Base-by-base conservation (phyloP, 2,113 vertebrate species). In the Xenopus tropicalis region DNA sequence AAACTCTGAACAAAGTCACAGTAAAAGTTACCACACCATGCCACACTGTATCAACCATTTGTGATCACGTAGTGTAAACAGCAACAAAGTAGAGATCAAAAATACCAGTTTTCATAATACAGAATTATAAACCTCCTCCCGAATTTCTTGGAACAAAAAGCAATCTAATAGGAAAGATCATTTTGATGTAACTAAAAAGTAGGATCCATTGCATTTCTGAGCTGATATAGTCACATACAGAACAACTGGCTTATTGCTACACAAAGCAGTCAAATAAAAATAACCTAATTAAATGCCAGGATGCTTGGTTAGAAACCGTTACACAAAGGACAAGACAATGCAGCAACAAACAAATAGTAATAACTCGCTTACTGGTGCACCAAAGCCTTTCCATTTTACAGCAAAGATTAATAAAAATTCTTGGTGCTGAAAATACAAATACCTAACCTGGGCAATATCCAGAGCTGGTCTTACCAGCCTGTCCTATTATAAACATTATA, bases 1-100 rank as follows among this genome's bases (percentile, higher is more conserved):
- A 54, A 76, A 67, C 63, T 59, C 44, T 58, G 29, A 62, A 69
- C 61, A 54, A 62, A 23, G 56, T 51, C 58, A 76, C 73, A 62
- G 29, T 56, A 52, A 76, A 58, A 56, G 56, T 69, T 63, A 76
- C 57, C 57, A 59, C 22, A 59, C 73, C 66, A 62, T 54, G 68
- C 66, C 72, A 76, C 63, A 63, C 37, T 24, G 29, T 37, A 63
- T 63, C 13, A 63, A 62, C 46, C 61, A 25, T 68, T 63, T 75
- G 25, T 63, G 58, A 63, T 68, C 19, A 24, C 22, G 23, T 13
- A 57, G 54, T 57, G 19, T 20, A 57, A 57, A 21, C 29, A 37
- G 29, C 29, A 37, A 37, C 54, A 57, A 57, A 57, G 14, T 8
- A n/a, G n/a, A 57, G 54, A 57, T 57, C 12, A 3, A 57, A 57